phyloP scores from a whole-genome alignment of 2,797 vertebrate genomes.

The Eidolon dupreanum region DNA sequence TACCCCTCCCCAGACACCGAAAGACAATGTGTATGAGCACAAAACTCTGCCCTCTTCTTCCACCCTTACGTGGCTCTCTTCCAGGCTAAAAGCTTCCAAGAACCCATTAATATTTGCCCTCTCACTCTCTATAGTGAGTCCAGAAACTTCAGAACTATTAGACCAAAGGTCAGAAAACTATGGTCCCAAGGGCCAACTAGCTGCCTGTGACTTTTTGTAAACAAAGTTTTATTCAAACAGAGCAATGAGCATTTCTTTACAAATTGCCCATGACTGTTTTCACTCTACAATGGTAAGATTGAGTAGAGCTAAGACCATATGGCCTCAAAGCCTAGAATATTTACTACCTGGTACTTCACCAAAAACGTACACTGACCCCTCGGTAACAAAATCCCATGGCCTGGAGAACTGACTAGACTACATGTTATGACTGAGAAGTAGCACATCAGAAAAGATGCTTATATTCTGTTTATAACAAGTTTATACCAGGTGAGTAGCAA shows the following conservation, averaged over 20 bases:
- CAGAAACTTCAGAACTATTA: background rate
- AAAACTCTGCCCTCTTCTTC: background rate
- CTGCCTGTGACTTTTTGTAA: background rate
- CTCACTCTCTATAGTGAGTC: background rate
- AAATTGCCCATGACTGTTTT: slow-evolving; percentile 5
- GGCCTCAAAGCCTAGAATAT: background rate
- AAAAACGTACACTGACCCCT: background rate
- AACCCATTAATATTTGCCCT: background rate
- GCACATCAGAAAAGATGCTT: background rate
- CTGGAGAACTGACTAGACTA: background rate
- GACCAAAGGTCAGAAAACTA: background rate
- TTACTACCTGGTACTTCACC: background rate
- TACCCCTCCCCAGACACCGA: background rate
- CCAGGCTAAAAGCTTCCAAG: background rate
- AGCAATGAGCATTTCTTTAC: background rate
- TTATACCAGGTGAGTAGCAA: background rate
- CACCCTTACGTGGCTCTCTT: background rate
- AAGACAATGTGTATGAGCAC: too few species aligned
- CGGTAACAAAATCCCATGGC: background rate
- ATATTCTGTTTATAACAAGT: background rate
- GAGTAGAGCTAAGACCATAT: background rate
- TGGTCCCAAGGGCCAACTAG: background rate
- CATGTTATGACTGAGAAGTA: background rate
- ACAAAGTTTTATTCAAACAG: slow-evolving; percentile 39
- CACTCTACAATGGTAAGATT: background rate